Base-by-base conservation (phyloP, 2,888 invertebrate species). In the Drosophila nr. perissopoda region DNA sequence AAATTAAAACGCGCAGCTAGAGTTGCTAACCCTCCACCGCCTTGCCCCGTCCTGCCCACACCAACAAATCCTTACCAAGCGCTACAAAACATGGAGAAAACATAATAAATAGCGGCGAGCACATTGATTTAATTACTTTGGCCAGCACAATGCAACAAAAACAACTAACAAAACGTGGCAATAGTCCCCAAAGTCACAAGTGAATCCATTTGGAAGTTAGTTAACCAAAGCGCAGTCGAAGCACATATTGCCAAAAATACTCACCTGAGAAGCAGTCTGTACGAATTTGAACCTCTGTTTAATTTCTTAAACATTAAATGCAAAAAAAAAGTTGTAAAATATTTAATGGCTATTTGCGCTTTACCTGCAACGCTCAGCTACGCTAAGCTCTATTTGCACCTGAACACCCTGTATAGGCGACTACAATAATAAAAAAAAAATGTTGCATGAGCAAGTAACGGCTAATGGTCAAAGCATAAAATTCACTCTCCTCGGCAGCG, bases 1-100 rank as follows among this genome's bases (percentile, higher is more conserved):
- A 89, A 89, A 89, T 91, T 90, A 83, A 78, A 85, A 69, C 69
- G 69, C 68, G 66, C 68, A 53, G 49, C 58, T 64, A 57, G 31
- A 21, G 45, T 16, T 25, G 8, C 25, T 8, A 8, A 25, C 8
- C 25, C 16, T 16, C 4, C 45, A 25, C 4, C 45, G 29, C 25
- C 42, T n/a, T 5, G 13, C 57, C n/a, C 13, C 36, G 4, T n/a
- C 4, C 45, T 8, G n/a, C 34, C 29, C n/a, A 4, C 21, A 4
- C 2, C 38, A 11, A 25, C 16, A 25, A 36, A 40, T 25, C 11
- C 25, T 10, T 31, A 11, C 38, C 45, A 45, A 61, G 49, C 38
- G 56, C 75, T 8, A 1, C 49, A 49, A 58, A 45, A 27, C 27
- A 21, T 18, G 53, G 27, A 29, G 38, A 33, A 21, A 33, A 33